Conservation (phyloP, 2,888 invertebrate species). For the Clostera curtula region DNA sequence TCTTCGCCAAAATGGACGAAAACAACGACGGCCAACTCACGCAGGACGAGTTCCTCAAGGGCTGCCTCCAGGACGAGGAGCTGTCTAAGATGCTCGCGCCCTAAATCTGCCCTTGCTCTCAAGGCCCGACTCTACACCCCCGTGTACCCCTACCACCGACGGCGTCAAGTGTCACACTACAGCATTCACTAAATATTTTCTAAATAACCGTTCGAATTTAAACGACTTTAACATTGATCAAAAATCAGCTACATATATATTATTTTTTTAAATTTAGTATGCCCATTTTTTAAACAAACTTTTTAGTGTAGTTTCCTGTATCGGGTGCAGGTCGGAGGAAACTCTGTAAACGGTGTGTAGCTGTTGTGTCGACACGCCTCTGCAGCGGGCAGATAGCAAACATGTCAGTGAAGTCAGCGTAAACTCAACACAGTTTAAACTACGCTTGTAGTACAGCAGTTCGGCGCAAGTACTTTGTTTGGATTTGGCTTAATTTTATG, state of each 20-base stretch:
- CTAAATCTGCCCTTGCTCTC: slow-evolving; percentile 68
- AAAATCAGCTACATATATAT: too few species aligned
- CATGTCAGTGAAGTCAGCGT: slow-evolving; percentile 1
- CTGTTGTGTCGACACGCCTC: slow-evolving; percentile 33
- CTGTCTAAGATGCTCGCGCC: slow-evolving; percentile 95
- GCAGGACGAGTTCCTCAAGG: slow-evolving; percentile 98
- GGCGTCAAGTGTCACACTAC: slow-evolving; percentile 32
- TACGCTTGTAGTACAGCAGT: too few species aligned
- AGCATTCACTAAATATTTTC: too few species aligned
- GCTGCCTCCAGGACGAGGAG: slow-evolving; percentile 97
- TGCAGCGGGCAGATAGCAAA: slow-evolving; percentile 12
- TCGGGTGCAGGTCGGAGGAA: slow-evolving; percentile 16
- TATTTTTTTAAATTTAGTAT: too few species aligned
- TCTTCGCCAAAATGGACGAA: slow-evolving; percentile 99
- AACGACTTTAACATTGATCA: slow-evolving; percentile 3
- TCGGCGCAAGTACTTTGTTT: too few species aligned
- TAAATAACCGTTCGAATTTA: slow-evolving; percentile 3
- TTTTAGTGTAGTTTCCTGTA: too few species aligned
- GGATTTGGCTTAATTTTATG: too few species aligned
- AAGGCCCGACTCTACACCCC: slow-evolving; percentile 30
- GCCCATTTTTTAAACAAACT: too few species aligned
- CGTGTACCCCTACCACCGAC: slow-evolving; percentile 41
- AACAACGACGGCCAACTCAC: slow-evolving; percentile 99
- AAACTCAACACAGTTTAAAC: too few species aligned
- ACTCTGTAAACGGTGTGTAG: slow-evolving; percentile 17